A percentile compares a stretch with the other conserved stretches of the same genome.
Conservation (phyloP, 1,140 invertebrate genomes). For the Episyrphus balteatus region DNA sequence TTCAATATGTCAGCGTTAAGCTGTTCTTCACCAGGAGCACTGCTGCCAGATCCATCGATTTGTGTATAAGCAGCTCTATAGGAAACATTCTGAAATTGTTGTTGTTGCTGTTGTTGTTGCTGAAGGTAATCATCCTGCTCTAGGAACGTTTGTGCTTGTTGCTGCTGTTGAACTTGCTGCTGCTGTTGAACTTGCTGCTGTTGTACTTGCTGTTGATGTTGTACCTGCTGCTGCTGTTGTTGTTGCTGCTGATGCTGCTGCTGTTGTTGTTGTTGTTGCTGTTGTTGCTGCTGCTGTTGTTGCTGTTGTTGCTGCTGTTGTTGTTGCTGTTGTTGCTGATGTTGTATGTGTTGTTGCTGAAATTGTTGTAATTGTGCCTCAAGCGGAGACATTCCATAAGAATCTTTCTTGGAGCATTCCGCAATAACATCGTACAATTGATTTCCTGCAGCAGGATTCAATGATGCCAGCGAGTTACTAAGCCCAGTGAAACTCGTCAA, state of each 20-base stretch:
- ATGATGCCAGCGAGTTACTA: constrained; percentile 16
- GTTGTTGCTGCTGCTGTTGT: constrained; percentile 5
- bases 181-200: constrained; percentile 23
- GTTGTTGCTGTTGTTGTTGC: constrained; percentile 32
- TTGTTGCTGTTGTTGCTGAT: constrained; percentile 8
- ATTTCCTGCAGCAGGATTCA: constrained; percentile 22
- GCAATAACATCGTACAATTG: constrained; percentile 22
- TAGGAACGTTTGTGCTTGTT: constrained; percentile 2
- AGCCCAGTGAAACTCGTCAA: constrained; percentile 26
- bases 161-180: neutral
- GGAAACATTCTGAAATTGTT: too few species aligned
- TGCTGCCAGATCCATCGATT: too few species aligned
- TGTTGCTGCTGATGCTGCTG: constrained; percentile 38
- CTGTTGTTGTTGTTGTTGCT: constrained; percentile 3
- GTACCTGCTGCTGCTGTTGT: constrained; percentile 36
- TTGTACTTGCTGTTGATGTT: constrained; percentile 35
- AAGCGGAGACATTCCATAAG: constrained; percentile 8
- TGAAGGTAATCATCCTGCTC: constrained; percentile 17
- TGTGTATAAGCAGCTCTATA: too few species aligned
- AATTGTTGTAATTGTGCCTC: constrained; percentile 17
- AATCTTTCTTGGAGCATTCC: constrained; percentile 21
- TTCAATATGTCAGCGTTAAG: constrained; percentile 17
- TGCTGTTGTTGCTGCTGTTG: constrained; percentile 26
- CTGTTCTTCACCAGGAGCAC: constrained; percentile 3
- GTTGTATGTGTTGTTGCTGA: constrained; percentile 9